Base-by-base conservation (phyloP, 2,888 invertebrate genomes). In the Leptinotarsa tumamoca region DNA sequence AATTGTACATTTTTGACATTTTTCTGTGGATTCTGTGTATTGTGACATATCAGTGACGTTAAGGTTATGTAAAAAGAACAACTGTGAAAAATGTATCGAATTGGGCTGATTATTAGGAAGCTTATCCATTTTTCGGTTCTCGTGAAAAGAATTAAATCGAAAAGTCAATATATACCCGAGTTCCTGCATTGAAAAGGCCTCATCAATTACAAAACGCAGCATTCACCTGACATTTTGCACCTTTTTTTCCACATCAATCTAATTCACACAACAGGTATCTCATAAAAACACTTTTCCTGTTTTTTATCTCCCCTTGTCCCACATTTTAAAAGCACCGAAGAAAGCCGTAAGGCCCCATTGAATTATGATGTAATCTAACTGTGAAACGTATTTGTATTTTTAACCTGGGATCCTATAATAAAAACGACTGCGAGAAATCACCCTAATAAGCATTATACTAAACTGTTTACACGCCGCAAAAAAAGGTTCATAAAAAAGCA, bases 381-480 rank as follows among this genome's bases (percentile, higher is more conserved):
- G 70, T 83, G 85, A 80, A 81, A 82, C 68, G 78, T 54, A 56
- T 77, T 67, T 50, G 72, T 77, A 79, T 81, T 83, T 83, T 81
- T 80, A 81, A 82, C 83, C 84, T 81, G 83, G 81, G 83, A 81
- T 82, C 79, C 80, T 72, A 79, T 77, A 81, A 85, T 85, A 86
- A 86, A 86, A 85, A 84, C 83, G 84, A 84, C 85, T 84, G 82
- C 76, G 73, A 83, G 78, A 78, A 84, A 84, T 82, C 84, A 83
- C 83, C 84, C 80, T 78, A 80, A 80, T 80, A 78, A 80, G 75
- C 75, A 74, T 72, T 68, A 63, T 74, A 77, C 80, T 80, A 78
- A 78, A 77, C 78, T 74, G 78, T 85, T 86, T 85, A 86, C 86
- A 86, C 84, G 83, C 86, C 86, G 83, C 87, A 86, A 86, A 87